Base-by-base conservation (phyloP, 2,888 invertebrate genomes). In the Cosmopolites sordidus region DNA sequence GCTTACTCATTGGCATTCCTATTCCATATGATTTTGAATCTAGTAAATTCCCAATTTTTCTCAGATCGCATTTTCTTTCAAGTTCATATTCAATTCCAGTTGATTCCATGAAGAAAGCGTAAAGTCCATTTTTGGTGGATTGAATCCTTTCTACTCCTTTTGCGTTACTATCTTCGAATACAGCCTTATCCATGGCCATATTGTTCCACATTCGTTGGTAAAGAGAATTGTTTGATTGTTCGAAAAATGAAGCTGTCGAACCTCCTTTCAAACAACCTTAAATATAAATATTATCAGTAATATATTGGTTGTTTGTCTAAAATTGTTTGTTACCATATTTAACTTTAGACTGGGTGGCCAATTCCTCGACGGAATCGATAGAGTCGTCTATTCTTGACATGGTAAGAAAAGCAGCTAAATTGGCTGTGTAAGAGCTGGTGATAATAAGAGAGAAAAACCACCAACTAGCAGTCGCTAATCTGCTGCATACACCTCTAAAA, bases 101-200 rank as follows among this genome's bases (percentile, higher is more conserved):
- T 1, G 94, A 95, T 76, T 99, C 98, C 92, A 97, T 96, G 44
- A 99, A 79, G 72, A 89, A 98, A 1, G 98, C 98, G 71, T 94
- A 99, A 42, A 79, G 78, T 51, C 85, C 81, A 54, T 87, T 82
- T 71, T 88, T 89, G 14, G 83, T 84, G 69, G 84, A 86, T 46
- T 81, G 66, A 0, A 96, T 96, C 58, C 92, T 79, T 9, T 91
- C 87, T 0, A 92, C 84, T 14, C 59, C 59, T 38, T 54, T 57
- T 11, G 22, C 15, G 29, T 94, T 96, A 63, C 80, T 85, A 56
- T 80, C 82, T 3, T 87, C 84, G 72, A 93, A 94, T 0, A 95
- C 92, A 0, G 85, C 82, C 47, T 68, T 79, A 1, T 89, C 81
- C 11, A 87, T 83, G 61, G 86, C 84, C 96, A 97, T 97, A 45